Conservation (phyloP, 2,888 invertebrate genomes). For the Yponomeuta evonymella region DNA sequence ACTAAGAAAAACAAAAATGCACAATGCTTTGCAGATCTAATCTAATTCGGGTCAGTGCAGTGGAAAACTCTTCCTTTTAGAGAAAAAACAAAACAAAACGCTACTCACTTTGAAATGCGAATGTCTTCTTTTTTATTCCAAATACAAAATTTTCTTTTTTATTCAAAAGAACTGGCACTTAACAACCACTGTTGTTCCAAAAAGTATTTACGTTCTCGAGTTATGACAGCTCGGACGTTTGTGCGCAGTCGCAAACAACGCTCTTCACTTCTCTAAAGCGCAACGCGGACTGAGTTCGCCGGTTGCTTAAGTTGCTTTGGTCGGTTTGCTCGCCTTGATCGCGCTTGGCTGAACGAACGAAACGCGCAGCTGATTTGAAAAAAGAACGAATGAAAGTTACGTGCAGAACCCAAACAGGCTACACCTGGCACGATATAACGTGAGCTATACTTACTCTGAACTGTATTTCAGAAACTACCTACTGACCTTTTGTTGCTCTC, state of each 20-base stretch:
- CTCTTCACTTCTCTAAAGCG: neutral
- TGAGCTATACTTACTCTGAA: too few species aligned
- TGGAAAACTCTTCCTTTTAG: neutral
- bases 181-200: constrained; percentile 4
- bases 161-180: neutral
- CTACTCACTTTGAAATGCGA: neutral
- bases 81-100: constrained; percentile 8
- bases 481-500: too few species aligned
- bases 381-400: neutral
- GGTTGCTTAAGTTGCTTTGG: neutral
- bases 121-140: neutral
- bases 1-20: neutral
- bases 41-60: neutral
- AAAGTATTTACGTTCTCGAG: neutral
- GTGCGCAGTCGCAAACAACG: neutral
- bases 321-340: neutral
- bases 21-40: neutral
- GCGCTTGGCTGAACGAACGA: constrained; percentile 1
- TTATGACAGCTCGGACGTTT: neutral
- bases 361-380: neutral
- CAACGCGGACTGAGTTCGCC: neutral
- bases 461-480: too few species aligned
- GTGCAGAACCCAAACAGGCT: neutral
- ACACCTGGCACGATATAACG: neutral
- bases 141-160: neutral